Conservation (phyloP, 2,113 vertebrate species). For the Pantherophis guttatus region DNA sequence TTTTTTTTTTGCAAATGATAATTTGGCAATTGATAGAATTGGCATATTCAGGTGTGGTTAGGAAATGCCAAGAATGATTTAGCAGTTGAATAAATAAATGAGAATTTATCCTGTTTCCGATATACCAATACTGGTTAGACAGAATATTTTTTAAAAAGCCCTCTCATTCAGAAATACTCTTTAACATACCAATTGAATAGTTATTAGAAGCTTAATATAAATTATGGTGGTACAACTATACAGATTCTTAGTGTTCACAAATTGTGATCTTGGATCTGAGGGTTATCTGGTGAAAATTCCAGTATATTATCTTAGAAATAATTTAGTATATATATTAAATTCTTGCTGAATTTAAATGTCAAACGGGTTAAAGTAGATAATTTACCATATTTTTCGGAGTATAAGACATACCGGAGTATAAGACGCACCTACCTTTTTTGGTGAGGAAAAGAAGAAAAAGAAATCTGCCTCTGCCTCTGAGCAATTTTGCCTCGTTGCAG, state of each 20-base stretch:
- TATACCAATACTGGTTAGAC: not conserved
- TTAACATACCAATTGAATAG: slow-evolving; percentile 4
- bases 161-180: slow-evolving; percentile 6
- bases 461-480: too few species aligned
- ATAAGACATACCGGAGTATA: too few species aligned
- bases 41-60: not conserved
- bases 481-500: too few species aligned
- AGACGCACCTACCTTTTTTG: too few species aligned
- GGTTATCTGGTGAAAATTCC: slow-evolving; percentile 57
- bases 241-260: slow-evolving; percentile 45
- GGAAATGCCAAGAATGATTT: slow-evolving; percentile 27
- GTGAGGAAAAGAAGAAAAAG: too few species aligned
- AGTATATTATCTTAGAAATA: slow-evolving; percentile 52
- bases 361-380: not conserved
- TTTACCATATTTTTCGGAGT: too few species aligned
- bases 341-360: not conserved
- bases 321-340: too few species aligned
- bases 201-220: slow-evolving; percentile 59
- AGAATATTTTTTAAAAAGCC: not conserved
- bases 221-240: slow-evolving; percentile 52
- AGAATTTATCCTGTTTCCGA: not conserved
- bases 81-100: slow-evolving; percentile 50
- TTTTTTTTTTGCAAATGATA: not conserved
- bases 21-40: slow-evolving; percentile 16
- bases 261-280: slow-evolving; percentile 52